Evolutionary conservation across 2,888 invertebrate genomes (phyloP).

Genomic region (Ethmia dodecea): DNA sequence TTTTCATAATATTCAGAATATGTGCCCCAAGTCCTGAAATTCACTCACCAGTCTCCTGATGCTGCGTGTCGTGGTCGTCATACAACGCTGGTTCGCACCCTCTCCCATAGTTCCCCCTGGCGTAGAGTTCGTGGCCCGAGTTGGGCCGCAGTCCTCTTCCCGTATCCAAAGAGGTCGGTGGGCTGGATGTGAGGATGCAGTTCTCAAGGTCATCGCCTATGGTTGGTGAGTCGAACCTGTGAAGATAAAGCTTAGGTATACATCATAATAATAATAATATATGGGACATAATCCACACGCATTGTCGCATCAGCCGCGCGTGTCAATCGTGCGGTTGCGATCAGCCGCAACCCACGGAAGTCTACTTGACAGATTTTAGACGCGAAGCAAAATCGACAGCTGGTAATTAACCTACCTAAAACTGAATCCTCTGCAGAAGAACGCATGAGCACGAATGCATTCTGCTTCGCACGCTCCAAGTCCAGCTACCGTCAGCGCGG

Average conservation of each 20-base stretch:
- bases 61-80: constrained; percentile 48
- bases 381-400: no score
- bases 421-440: constrained; percentile 89
- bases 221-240: constrained; percentile 81
- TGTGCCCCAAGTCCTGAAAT: no score
- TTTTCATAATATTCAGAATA: no score
- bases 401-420: constrained; percentile 75
- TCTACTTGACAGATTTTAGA: no score
- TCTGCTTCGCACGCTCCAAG: constrained; percentile 89
- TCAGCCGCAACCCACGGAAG: no score
- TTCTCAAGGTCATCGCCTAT: constrained; percentile 83
- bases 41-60: constrained; percentile 39
- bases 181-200: constrained; percentile 86
- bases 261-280: no score
- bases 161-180: constrained; percentile 62
- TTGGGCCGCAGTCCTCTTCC: constrained; percentile 81
- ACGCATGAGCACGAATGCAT: constrained; percentile 83
- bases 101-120: constrained; percentile 88
- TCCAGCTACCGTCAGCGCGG: constrained; percentile 81
- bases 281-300: no score
- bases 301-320: no score
- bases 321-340: no score
- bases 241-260: no score
- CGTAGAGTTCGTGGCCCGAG: constrained; percentile 85
- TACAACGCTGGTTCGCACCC: constrained; percentile 86